Evolutionary conservation across 92 coral and sea anemone genomes (phyloP).

Genomic region (Pocillopora meandrina): DNA sequence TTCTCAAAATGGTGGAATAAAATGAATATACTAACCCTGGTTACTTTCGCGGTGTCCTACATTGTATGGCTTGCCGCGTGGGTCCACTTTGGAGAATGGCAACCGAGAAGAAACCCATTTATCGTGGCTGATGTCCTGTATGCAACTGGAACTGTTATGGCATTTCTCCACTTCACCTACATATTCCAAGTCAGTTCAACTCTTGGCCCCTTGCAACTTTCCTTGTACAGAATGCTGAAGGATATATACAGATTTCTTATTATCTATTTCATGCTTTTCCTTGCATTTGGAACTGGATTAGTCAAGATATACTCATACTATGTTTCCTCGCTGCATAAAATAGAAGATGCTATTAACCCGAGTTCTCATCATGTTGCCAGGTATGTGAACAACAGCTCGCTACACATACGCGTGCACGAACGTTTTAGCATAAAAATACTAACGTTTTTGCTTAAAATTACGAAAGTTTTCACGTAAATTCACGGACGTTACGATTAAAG

Average conservation of each 20-base stretch:
- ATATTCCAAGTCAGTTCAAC: constrained; percentile 31
- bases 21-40: no score
- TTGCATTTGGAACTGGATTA: constrained; percentile 27
- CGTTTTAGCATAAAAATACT: no score
- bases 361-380: no score
- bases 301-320: constrained; percentile 28
- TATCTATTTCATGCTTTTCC: constrained; percentile 1
- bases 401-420: no score
- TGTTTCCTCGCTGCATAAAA: constrained; percentile 12
- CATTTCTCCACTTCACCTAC: constrained; percentile 31
- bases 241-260: constrained; percentile 22
- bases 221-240: constrained; percentile 51
- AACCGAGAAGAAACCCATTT: neutral
- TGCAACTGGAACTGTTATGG: constrained; percentile 30
- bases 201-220: constrained; percentile 57
- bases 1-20: no score
- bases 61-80: no score
- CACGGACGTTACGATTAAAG: no score
- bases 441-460: no score
- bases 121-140: constrained; percentile 16
- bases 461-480: no score
- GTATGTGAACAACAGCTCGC: no score
- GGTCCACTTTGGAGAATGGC: no score
- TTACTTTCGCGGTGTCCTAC: no score
- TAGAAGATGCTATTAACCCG: neutral